Evolutionary conservation across 2,113 vertebrate species (phyloP).

Genomic region (Glaucidium brasilianum): DNA sequence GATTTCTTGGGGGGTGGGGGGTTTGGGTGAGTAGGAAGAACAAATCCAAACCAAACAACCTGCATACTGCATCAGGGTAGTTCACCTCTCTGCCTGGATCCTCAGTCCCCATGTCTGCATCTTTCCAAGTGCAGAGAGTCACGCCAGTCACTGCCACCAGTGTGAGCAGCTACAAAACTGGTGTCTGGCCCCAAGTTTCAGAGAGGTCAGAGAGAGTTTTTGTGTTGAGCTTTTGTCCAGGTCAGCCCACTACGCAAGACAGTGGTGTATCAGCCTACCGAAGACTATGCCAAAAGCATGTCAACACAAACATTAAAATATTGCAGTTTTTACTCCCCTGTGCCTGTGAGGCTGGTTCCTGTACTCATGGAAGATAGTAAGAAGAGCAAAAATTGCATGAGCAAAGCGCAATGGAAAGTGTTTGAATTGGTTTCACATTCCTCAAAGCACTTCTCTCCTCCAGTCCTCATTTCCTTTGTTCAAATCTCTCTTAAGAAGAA

Average conservation of each 20-base stretch:
- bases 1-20: not conserved
- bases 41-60: not conserved
- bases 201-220: not conserved
- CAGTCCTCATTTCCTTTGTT: not conserved
- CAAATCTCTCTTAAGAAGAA: not conserved
- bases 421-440: not conserved
- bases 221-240: not conserved
- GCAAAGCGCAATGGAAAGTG: not conserved
- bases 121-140: not conserved
- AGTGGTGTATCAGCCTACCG: not conserved
- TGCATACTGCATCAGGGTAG: not conserved
- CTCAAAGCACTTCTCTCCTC: not conserved
- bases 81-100: not conserved
- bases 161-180: not conserved
- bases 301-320: constrained; percentile 3
- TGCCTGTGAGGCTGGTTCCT: not conserved
- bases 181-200: not conserved
- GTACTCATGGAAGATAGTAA: not conserved
- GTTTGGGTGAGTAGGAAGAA: not conserved
- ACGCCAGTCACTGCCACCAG: not conserved
- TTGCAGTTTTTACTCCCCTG: not conserved
- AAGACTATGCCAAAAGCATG: constrained; percentile 2
- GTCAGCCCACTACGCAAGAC: not conserved
- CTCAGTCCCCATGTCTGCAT: not conserved
- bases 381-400: not conserved